phyloP scores from a whole-genome alignment of 2,113 vertebrate species.

The Platichthys stellatus region DNA sequence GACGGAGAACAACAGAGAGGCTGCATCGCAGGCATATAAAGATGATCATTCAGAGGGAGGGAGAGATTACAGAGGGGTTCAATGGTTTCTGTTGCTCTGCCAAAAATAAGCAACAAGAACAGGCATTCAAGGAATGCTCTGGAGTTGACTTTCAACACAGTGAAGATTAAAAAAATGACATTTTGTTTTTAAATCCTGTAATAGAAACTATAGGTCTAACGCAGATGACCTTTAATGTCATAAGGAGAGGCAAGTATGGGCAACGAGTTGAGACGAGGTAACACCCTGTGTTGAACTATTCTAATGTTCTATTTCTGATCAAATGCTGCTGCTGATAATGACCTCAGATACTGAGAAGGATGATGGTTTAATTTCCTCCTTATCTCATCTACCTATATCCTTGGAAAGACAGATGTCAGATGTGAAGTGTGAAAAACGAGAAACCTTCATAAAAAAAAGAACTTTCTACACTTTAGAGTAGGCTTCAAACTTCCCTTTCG shows the following conservation, averaged over 20 bases:
- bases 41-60: slow-evolving; percentile 28
- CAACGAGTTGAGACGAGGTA: background rate
- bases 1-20: slow-evolving; percentile 42
- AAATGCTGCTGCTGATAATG: background rate
- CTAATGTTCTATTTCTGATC: background rate
- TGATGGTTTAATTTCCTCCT: slow-evolving; percentile 7
- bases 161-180: background rate
- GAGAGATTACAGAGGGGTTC: slow-evolving; percentile 4
- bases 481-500: background rate
- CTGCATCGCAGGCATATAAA: slow-evolving; percentile 25
- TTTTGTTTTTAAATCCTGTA: background rate
- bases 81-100: background rate
- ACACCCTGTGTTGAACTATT: background rate
- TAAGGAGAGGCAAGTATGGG: background rate
- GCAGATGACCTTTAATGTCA: slow-evolving; percentile 18
- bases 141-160: background rate
- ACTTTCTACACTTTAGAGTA: background rate
- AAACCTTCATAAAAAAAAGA: background rate
- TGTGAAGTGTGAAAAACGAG: background rate
- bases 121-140: background rate
- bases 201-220: background rate
- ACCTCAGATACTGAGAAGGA: background rate
- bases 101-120: background rate
- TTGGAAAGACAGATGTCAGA: background rate
- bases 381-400: background rate